phyloP scores from a whole-genome alignment of 2,113 vertebrate species.

The Eretmochelys imbricata region DNA sequence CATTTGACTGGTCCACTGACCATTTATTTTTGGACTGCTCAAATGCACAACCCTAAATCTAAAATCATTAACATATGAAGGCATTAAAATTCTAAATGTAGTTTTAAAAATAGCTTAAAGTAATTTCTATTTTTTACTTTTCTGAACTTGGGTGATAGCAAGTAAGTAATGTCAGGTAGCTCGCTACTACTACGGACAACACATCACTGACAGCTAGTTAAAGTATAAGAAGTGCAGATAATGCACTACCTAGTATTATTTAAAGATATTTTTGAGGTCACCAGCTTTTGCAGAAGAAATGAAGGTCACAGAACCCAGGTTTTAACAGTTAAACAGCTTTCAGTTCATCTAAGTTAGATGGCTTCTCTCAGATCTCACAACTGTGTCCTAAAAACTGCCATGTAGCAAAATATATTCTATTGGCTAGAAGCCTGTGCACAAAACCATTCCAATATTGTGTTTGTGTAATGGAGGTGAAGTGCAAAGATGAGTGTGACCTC shows the following conservation, averaged over 20 bases:
- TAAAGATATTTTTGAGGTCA: neutral
- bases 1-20: neutral
- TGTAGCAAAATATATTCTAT: neutral
- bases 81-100: neutral
- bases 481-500: rapidly evolving
- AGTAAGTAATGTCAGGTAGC: neutral
- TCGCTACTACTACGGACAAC: neutral
- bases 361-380: neutral
- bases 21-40: neutral
- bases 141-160: too few species aligned
- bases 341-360: neutral
- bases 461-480: neutral
- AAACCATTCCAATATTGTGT: neutral
- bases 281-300: neutral
- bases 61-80: neutral
- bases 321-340: neutral
- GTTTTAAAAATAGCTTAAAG: neutral
- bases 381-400: neutral
- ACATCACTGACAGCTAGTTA: neutral
- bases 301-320: neutral
- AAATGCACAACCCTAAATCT: neutral
- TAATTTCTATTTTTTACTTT: neutral
- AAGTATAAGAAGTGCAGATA: neutral
- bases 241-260: neutral
- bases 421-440: neutral